Conservation (phyloP, 2,113 vertebrate species). For the Sisor rabdophorus region DNA sequence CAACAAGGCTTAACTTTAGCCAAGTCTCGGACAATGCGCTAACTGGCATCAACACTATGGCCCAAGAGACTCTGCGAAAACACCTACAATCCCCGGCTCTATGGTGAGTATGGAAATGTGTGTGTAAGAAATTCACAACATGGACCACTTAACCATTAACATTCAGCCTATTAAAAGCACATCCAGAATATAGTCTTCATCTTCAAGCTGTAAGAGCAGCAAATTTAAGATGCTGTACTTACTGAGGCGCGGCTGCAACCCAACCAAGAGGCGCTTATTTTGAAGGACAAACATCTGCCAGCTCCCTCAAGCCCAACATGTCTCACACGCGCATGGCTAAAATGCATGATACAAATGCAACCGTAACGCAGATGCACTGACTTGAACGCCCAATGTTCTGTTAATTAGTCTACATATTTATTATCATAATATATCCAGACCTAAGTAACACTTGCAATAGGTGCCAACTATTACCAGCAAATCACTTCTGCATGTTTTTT, state of each 20-base stretch:
- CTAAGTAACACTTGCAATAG: too few relatives aligned
- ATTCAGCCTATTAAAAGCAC: not conserved
- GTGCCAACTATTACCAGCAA: too few relatives aligned
- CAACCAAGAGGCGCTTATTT: constrained; percentile 17
- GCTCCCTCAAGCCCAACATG: not conserved
- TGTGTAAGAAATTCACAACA: not conserved
- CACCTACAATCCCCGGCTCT: constrained; percentile 56
- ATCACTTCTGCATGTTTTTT: too few relatives aligned
- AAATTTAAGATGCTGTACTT: constrained; percentile 31
- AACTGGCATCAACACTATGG: constrained; percentile 59
- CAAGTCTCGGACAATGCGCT: constrained; percentile 18
- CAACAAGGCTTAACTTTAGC: constrained; percentile 11
- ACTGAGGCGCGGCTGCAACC: not conserved
- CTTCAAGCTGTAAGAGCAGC: not conserved
- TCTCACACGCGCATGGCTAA: not conserved
- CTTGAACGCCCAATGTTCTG: not conserved
- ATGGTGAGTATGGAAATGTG: constrained; percentile 53
- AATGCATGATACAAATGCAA: not conserved
- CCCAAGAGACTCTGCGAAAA: constrained; percentile 55
- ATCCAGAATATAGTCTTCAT: not conserved
- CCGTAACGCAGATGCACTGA: not conserved
- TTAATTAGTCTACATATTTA: not conserved
- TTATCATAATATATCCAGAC: too few relatives aligned
- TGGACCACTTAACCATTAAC: not conserved
- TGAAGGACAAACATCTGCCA: constrained; percentile 25